A percentile compares a stretch with the other conserved stretches of the same genome.
Conservation (phyloP, 2,888 invertebrate genomes). For the Xestia rhomboidea region DNA sequence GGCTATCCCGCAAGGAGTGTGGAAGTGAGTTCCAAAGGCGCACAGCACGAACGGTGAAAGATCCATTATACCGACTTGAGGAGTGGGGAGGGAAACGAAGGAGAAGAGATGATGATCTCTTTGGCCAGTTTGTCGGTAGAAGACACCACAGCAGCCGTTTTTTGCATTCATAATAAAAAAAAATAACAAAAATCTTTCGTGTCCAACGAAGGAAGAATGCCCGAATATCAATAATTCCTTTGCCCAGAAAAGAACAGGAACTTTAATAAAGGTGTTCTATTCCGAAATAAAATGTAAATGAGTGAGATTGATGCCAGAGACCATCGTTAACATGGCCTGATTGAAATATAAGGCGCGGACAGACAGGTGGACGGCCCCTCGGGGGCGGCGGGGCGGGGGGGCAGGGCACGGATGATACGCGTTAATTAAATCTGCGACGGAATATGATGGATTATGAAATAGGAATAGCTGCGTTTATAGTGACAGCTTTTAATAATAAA, state of each 20-base stretch:
- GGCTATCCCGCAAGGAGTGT: too few relatives aligned
- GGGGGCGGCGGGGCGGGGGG: neutral
- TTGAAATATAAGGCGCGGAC: constrained; percentile 60
- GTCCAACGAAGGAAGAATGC: neutral
- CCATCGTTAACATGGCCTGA: constrained; percentile 54
- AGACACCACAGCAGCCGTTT: neutral
- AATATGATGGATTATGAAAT: constrained; percentile 59
- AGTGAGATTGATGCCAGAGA: constrained; percentile 60
- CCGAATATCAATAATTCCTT: constrained; percentile 14
- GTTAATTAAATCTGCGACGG: constrained; percentile 60
- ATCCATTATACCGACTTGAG: too few relatives aligned
- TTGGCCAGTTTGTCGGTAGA: neutral
- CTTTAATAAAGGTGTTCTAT: constrained; percentile 57
- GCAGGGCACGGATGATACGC: constrained; percentile 40
- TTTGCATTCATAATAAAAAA: neutral
- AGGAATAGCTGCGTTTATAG: constrained; percentile 28
- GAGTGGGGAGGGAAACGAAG: too few relatives aligned
- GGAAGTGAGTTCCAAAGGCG: too few relatives aligned
- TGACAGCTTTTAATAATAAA: constrained; percentile 47
- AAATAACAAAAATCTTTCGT: neutral
- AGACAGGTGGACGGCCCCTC: constrained; percentile 40
- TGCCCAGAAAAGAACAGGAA: constrained; percentile 27
- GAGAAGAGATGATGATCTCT: too few relatives aligned
- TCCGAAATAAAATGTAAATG: constrained; percentile 63
- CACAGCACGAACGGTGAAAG: too few relatives aligned